phyloP scores from a whole-genome alignment of 1,140 invertebrate genomes.

The Pinna nobilis region DNA sequence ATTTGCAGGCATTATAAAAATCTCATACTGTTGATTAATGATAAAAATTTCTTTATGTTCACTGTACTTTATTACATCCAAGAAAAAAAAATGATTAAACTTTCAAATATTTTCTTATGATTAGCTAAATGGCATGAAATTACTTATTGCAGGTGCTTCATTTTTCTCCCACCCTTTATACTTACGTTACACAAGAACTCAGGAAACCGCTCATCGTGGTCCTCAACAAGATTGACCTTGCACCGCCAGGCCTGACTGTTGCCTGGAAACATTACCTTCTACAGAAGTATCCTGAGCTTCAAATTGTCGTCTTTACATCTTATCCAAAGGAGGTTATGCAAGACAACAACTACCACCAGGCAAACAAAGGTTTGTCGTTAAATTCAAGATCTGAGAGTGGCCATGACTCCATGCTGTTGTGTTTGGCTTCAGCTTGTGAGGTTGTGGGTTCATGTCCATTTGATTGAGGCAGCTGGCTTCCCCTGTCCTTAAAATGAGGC shows the following conservation, averaged over 20 bases:
- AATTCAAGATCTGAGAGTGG: background rate
- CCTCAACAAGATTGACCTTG: constrained; percentile 95
- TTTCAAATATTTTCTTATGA: no score
- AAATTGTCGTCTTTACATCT: constrained; percentile 89
- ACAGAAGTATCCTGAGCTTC: constrained; percentile 83
- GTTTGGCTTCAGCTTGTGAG: no score
- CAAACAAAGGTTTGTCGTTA: background rate
- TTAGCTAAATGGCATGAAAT: no score
- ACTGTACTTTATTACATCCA: no score
- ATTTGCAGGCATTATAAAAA: no score
- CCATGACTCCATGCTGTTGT: background rate
- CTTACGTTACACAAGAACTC: constrained; percentile 84
- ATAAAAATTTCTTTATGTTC: no score
- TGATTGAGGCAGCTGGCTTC: no score
- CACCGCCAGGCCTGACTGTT: constrained; percentile 85
- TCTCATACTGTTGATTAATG: no score
- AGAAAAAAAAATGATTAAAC: no score
- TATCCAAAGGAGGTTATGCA: constrained; percentile 77
- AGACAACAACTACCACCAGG: no score
- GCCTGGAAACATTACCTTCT: constrained; percentile 92
- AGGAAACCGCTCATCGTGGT: constrained; percentile 90
- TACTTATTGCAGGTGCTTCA: constrained; percentile 75
- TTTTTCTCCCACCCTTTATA: constrained; percentile 93
- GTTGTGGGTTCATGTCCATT: no score
- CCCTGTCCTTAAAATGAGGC: no score